phyloP scores from a whole-genome alignment of 2,113 vertebrate genomes.

The Narcine bancroftii region DNA sequence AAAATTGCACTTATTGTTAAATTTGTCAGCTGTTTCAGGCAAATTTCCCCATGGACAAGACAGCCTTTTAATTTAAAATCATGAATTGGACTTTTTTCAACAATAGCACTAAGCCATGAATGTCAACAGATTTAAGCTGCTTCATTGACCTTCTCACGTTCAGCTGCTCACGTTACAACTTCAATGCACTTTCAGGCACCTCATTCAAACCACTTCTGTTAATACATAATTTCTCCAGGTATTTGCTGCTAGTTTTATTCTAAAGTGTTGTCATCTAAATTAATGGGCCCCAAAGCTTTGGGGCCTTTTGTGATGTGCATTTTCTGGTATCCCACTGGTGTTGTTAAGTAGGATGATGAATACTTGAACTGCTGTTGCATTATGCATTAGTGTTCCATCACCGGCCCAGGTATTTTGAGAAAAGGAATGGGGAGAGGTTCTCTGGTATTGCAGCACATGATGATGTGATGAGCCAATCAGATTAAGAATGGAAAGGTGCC shows the following conservation, averaged over 20 bases:
- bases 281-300: background rate
- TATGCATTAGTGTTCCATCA: slow-evolving; percentile 35
- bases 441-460: slow-evolving; percentile 17
- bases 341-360: slow-evolving; percentile 25
- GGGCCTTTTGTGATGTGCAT: slow-evolving; percentile 4
- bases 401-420: slow-evolving; percentile 17
- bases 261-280: slow-evolving; percentile 29
- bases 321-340: background rate
- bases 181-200: background rate
- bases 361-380: slow-evolving; percentile 31
- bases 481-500: slow-evolving; percentile 29
- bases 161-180: background rate
- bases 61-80: background rate
- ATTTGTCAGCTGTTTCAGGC: background rate
- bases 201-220: slow-evolving; percentile 22
- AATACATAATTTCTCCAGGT: slow-evolving; percentile 2
- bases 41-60: background rate
- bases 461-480: slow-evolving; percentile 23
- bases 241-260: slow-evolving; percentile 20
- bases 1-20: background rate
- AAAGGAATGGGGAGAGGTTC: slow-evolving; percentile 34
- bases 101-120: background rate
- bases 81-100: background rate
- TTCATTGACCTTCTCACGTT: background rate
- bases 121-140: background rate